Conservation (phyloP, 2,888 invertebrate genomes). For the Sphaerophoria taeniata region DNA sequence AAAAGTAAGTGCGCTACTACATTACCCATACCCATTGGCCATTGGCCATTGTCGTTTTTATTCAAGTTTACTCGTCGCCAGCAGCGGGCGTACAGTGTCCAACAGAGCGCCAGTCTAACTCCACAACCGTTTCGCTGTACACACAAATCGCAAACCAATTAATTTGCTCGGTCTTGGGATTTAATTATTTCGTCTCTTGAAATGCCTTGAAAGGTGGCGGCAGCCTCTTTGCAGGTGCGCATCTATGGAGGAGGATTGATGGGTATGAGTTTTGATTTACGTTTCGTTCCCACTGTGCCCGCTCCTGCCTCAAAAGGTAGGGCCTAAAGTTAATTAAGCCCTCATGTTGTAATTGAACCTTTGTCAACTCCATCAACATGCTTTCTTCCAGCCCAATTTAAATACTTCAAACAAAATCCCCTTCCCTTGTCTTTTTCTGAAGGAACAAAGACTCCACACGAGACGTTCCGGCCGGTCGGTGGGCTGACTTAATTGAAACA, state of each 20-base stretch:
- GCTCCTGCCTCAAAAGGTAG: constrained; percentile 1
- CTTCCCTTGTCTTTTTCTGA: neutral
- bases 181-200: constrained; percentile 69
- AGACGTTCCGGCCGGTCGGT: constrained; percentile 1
- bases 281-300: neutral
- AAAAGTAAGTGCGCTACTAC: constrained; percentile 73
- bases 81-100: constrained; percentile 8
- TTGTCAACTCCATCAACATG: constrained; percentile 48
- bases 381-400: constrained; percentile 13
- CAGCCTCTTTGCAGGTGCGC: constrained; percentile 4
- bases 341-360: constrained; percentile 36
- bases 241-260: neutral
- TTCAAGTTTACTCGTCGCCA: constrained; percentile 8
- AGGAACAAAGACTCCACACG: too few relatives aligned
- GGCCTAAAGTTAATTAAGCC: constrained; percentile 37
- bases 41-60: constrained; percentile 19
- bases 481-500: constrained; percentile 72
- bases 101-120: constrained; percentile 37
- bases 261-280: neutral
- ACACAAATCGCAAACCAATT: constrained; percentile 74
- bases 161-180: constrained; percentile 70
- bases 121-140: constrained; percentile 54
- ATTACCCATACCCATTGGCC: constrained; percentile 43
- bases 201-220: neutral
- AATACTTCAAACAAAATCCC: constrained; percentile 58